phyloP scores from a whole-genome alignment of 2,113 vertebrate genomes.

The Nanorana parkeri region DNA sequence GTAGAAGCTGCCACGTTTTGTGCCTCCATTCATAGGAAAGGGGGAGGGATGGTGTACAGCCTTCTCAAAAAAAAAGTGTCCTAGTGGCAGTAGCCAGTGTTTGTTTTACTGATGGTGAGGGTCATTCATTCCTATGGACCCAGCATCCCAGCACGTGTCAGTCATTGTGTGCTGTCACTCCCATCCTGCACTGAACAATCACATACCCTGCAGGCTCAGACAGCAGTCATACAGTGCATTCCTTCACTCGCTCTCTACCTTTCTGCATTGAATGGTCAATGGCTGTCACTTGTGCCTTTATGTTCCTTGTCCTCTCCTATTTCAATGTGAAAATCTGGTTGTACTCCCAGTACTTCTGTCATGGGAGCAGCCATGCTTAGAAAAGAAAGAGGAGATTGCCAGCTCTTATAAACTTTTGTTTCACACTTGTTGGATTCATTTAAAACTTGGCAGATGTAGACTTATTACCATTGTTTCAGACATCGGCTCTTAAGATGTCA shows the following conservation, averaged over 20 bases:
- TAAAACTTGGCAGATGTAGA: conserved; percentile 36
- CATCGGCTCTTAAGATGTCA: background rate
- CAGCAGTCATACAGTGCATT: background rate
- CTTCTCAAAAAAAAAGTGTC: background rate
- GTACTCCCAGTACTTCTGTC: background rate
- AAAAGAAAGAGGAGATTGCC: background rate
- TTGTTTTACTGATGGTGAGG: conserved; percentile 4
- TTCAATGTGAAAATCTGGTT: conserved; percentile 19
- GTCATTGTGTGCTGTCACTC: conserved; percentile 55
- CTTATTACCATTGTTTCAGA: background rate
- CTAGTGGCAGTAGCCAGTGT: conserved; percentile 12
- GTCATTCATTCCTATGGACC: conserved; percentile 39
- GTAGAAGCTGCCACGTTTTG: conserved; percentile 45
- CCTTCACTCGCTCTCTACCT: background rate
- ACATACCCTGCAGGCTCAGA: background rate
- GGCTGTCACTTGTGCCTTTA: background rate
- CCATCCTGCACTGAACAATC: conserved; percentile 28
- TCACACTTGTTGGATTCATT: conserved; percentile 38
- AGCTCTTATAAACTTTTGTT: conserved; percentile 28
- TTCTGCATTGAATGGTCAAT: background rate
- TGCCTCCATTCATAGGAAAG: conserved; percentile 24
- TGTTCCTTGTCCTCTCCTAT: background rate
- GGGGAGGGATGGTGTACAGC: background rate
- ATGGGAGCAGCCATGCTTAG: background rate
- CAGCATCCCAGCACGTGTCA: conserved; percentile 39